Base-by-base conservation (phyloP, 2,888 invertebrate genomes). In the Vanessa cardui region DNA sequence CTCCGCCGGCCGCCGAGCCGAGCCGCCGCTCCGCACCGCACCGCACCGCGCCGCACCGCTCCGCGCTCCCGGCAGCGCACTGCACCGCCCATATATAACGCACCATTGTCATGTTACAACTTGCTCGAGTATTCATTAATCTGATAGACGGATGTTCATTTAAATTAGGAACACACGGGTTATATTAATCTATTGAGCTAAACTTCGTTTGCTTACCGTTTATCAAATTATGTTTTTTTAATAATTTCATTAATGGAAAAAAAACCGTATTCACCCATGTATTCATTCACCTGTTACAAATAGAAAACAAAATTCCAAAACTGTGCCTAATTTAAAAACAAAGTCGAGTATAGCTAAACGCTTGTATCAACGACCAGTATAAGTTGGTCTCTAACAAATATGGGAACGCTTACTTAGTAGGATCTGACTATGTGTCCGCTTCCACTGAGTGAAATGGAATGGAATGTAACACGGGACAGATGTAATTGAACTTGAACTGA, bases 1-100 rank as follows among this genome's bases (percentile, higher is more conserved):
- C 90, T 84, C 77, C 82, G 87, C 84, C 87, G 88, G 89, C 71
- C 77, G 74, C 80, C 68, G 70, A 62, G 88, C 84, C 87, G 87
- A 78, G 88, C 72, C 75, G 71, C 74, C 78, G 74, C 75, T 67
- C 69, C 71, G 67, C 70, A 63, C 64, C 58, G 67, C 68, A 49
- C 71, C 47, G 47, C 64, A 62, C 63, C 45, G 45, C 58, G 20
- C 44, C 39, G 47, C 56, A 18, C 49, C 39, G 12, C 39, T 39
- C 39, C 12, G 12, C 39, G 39, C 39, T 39, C 39, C 39, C 39
- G 39, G 39, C 39, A 39, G 39, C 39, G 39, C 39, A 12, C 39
- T 39, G 39, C 39, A 12, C 39, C 39, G 39, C 4, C 12, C 39
- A 39, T 39, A 39, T 39, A 39, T 39, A 39, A 39, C 39, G 39